phyloP scores from a whole-genome alignment of 1,140 invertebrate species.

The Drosophila parvula region DNA sequence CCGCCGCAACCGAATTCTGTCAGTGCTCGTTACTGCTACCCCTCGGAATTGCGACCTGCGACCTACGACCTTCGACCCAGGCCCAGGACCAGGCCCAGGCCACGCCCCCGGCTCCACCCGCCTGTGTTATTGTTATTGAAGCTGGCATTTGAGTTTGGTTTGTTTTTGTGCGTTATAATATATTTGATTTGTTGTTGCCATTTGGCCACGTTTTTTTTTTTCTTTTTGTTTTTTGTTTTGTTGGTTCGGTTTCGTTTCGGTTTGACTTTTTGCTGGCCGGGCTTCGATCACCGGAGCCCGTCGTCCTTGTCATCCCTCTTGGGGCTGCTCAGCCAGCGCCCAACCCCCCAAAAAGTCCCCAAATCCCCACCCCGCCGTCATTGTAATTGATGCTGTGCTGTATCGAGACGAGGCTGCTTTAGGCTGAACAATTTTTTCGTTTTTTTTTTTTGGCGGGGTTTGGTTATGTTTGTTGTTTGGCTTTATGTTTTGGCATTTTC shows the following conservation, averaged over 20 bases:
- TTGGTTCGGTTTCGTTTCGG: conserved; percentile 37
- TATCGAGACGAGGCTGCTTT: conserved; percentile 41
- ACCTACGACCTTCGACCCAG: conserved; percentile 8
- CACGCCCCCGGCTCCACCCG: conserved; percentile 21
- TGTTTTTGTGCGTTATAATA: conserved; percentile 79
- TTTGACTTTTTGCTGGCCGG: conserved; percentile 72
- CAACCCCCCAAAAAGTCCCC: background rate
- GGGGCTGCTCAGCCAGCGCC: conserved; percentile 20
- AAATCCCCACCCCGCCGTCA: conserved; percentile 6
- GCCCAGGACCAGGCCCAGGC: background rate
- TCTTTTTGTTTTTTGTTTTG: conserved; percentile 10
- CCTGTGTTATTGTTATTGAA: conserved; percentile 75
- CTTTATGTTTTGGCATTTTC: conserved; percentile 83
- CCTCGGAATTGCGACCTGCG: background rate
- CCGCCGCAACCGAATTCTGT: conserved; percentile 77
- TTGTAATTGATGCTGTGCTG: conserved; percentile 52
- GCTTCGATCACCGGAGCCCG: conserved; percentile 63
- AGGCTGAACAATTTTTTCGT: conserved; percentile 25
- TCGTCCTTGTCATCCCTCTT: conserved; percentile 45
- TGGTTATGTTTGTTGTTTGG: conserved; percentile 74
- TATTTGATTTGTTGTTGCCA: conserved; percentile 80
- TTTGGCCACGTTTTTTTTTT: conserved; percentile 56
- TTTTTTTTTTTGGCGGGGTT: conserved; percentile 23
- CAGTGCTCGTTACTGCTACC: conserved; percentile 53
- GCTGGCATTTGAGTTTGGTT: conserved; percentile 78